These are phyloP conservation scores for Mohoua ochrocephala DNA, from an alignment of 2,113 vertebrate genomes.

Conservation along the genomic window DNA sequence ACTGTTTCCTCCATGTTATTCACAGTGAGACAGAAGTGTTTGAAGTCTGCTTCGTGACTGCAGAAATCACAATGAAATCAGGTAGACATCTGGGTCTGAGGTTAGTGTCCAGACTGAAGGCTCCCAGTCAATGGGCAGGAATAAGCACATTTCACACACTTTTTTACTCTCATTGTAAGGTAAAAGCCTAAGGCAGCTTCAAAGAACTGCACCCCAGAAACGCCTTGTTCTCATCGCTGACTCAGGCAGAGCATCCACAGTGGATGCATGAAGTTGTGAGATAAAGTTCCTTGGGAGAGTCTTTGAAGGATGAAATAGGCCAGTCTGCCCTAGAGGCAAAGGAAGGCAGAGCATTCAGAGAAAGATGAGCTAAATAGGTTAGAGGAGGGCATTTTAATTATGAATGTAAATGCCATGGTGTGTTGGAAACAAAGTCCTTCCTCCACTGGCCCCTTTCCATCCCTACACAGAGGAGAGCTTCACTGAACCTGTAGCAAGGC, in stretches of 20 bases:
- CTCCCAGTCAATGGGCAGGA: neutral
- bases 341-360: neutral
- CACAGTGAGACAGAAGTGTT: neutral
- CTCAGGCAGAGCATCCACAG: neutral
- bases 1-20: neutral
- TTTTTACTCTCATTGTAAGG: neutral
- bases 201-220: neutral
- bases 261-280: neutral
- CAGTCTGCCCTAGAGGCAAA: neutral
- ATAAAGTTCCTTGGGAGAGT: neutral
- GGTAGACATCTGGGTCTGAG: neutral
- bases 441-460: neutral
- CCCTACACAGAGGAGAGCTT: neutral
- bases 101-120: neutral
- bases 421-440: neutral
- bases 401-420: neutral
- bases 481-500: neutral
- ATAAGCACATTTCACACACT: neutral
- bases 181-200: neutral
- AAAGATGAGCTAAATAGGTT: conserved; percentile 6
- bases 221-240: rapidly evolving
- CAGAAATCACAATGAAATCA: neutral
- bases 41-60: neutral
- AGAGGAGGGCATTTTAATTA: neutral
- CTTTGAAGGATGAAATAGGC: neutral